Evolutionary conservation across 2,797 vertebrate genomes (phyloP), one percentile per base, ranked within the genome.

Genomic region (Geotria australis): DNA sequence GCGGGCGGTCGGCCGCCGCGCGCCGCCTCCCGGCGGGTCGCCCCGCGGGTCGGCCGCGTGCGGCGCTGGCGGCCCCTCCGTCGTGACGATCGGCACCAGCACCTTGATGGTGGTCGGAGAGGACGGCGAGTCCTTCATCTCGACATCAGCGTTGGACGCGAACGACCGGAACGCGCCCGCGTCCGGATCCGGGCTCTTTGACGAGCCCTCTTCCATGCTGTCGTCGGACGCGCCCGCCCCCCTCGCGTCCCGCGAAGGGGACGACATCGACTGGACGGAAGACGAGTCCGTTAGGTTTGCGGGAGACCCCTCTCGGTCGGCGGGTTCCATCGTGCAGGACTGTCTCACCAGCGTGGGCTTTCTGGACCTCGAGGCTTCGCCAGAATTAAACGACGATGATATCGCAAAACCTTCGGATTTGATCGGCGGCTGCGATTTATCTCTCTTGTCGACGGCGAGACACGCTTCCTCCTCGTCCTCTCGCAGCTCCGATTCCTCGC

Each of bases 401-500:
- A 38, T 38, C 38, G 24, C 38, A 38, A 38, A 38, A 38, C 24
- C 24, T 38, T 38, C 24, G 5, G 24, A 38, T 38, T 38, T 38
- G 24, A 38, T 38, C 24, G 38, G 24, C 24, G 24, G 24, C 24
- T 5, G 5, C 5, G 24, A 38, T 38, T 38, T 38, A 38, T 38
- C 24, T 38, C 24, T 38, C 56, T 2, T 45, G 67, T 96, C 89
- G 61, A 94, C 86, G 1, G 85, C 88, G 47, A 85, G 78, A 38
- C 24, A 6, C 24, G 9, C 8, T 55, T 55, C 24, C 64, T 95
- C 74, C 59, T 93, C 86, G 68, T 86, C 84, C 5, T 96, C 79
- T 46, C 95, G 93, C 70, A 89, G 89, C 6, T 89, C 91, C 9
- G 85, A 98, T 38, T 38, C 24, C 85, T 95, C 96, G 63, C 79